Base-by-base conservation (phyloP, 1,140 invertebrate genomes). In the Pectinophora gossypiella region DNA sequence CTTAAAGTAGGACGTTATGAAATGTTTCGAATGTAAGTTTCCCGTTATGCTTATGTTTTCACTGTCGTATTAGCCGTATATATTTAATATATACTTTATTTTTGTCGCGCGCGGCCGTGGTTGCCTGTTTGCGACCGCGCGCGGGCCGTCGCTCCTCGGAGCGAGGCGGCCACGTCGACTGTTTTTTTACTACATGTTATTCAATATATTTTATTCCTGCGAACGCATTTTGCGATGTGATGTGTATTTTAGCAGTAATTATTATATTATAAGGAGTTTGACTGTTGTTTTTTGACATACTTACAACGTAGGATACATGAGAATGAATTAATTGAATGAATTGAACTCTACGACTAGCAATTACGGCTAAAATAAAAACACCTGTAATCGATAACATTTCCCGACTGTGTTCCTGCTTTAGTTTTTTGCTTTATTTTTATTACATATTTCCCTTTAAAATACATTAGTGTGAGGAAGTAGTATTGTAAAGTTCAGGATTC, bases 211-310 rank as follows among this genome's bases (percentile, higher is more conserved):
- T 92, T 93, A 92, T 92, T 92, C 90, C 91, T 91, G 91, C 91
- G 91, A 90, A 92, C 91, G 91, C 91, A 91, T 90, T 90, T 93
- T 93, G 91, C 92, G 91, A 93, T 92, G 92, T 93, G 91, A 93
- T 92, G 91, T 92, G 91, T 92, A 92, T 92, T 92, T 92, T 92
- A 93, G 92, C 91, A 89, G 90, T 92, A 91, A 90, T 90, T 90
- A 88, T 85, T 84, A 84, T 85, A 82, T 83, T 88, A 77, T 90
- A 90, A 89, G 89, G 85, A 89, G 89, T 89, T 89, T 80, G 77
- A 87, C 82, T 88, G 87, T 86, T 86, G 84, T 86, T 87, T 85
- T 84, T 87, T 87, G 83, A 85, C 81, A 86, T 76, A 85, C 83
- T 87, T 84, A 87, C 81, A 84, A 87, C 77, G 77, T 85, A 86